Percentiles rank a stretch among this genome's conserved stretches.
phyloP scores from a whole-genome alignment of 2,113 vertebrate species.

The Burhinus bistriatus region DNA sequence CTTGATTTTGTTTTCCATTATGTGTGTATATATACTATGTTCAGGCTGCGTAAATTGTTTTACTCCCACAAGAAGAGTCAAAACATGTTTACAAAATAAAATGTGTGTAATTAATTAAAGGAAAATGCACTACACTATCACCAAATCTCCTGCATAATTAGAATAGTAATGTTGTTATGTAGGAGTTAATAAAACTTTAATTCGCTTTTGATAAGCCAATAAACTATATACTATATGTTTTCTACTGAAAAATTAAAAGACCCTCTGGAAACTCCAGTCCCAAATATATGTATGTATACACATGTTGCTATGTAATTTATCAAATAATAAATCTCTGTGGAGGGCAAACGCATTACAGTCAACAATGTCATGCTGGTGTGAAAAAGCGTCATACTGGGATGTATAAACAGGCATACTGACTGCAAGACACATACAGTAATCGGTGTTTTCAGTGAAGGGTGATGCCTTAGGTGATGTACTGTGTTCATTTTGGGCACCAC shows the following conservation, averaged over 20 bases:
- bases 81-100: not conserved
- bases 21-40: not conserved
- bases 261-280: not conserved
- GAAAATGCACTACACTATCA: not conserved
- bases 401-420: not conserved
- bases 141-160: not conserved
- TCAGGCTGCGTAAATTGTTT: not conserved
- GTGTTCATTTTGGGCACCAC: not conserved
- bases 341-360: not conserved
- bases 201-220: not conserved
- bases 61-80: not conserved
- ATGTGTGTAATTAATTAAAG: not conserved
- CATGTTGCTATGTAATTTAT: not conserved
- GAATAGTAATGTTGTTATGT: not conserved
- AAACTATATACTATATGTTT: not conserved
- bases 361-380: not conserved
- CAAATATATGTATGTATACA: not conserved
- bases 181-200: not conserved
- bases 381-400: slow-evolving; percentile 16
- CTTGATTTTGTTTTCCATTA: not conserved
- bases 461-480: not conserved
- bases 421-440: not conserved
- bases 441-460: not conserved
- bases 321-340: not conserved
- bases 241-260: not conserved